phyloP scores from a whole-genome alignment of 2,797 vertebrate species.

The Acrocephalus scirpaceus region DNA sequence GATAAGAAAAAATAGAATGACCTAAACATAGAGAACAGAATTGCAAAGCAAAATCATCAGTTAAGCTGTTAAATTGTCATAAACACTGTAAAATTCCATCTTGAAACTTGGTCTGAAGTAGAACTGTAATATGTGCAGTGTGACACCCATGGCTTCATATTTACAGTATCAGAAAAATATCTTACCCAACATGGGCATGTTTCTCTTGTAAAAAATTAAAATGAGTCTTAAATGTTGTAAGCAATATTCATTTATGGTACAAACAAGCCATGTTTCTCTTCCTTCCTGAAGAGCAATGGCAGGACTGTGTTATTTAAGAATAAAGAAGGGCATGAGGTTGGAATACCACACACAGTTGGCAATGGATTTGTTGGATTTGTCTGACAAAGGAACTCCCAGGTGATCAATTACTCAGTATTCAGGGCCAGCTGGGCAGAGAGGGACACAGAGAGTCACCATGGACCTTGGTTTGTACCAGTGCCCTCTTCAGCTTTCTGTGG shows the following conservation, averaged over 20 bases:
- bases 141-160: not conserved
- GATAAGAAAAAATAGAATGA: not conserved
- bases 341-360: accelerated
- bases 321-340: not conserved
- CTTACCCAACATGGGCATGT: not conserved
- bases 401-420: not conserved
- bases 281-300: not conserved
- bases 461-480: not conserved
- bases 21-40: not conserved
- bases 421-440: not conserved
- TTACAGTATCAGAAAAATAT: not conserved
- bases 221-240: not conserved
- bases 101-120: not conserved
- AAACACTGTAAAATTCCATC: not conserved
- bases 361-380: not conserved
- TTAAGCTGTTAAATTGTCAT: not conserved
- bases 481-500: not conserved
- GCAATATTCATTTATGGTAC: not conserved
- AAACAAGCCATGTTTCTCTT: not conserved
- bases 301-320: not conserved
- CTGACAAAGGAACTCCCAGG: not conserved
- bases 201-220: not conserved
- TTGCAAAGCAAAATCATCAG: not conserved
- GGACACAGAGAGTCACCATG: accelerated
- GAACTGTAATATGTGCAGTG: not conserved